phyloP scores from a whole-genome alignment of 1,140 invertebrate species.

The Berghia stephanieae region DNA sequence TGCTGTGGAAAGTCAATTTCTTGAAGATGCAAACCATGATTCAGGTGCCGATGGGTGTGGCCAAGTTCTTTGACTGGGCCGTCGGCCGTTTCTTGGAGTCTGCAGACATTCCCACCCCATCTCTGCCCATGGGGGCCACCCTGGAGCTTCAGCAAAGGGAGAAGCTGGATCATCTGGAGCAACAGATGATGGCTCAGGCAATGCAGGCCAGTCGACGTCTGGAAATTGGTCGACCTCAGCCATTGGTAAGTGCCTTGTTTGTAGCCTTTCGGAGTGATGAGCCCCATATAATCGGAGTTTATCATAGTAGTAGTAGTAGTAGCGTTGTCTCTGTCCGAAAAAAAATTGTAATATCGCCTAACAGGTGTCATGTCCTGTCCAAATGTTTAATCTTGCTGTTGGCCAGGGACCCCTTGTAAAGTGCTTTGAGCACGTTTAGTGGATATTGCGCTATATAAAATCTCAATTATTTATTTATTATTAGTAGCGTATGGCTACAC shows the following conservation, averaged over 20 bases:
- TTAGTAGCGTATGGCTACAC: no score
- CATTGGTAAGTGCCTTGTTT: conserved; percentile 31
- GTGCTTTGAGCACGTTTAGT: no score
- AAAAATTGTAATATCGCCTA: no score
- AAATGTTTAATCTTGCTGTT: no score
- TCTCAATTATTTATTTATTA: no score
- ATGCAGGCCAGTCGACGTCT: conserved; percentile 40
- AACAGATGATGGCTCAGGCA: conserved; percentile 66
- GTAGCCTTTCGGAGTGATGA: conserved; percentile 32
- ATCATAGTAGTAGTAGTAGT: not conserved
- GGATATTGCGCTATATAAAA: no score
- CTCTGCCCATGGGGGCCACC: conserved; percentile 69
- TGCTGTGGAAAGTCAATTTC: conserved; percentile 69
- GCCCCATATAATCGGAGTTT: conserved; percentile 36
- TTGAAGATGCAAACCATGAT: conserved; percentile 65
- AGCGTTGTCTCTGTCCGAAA: no score
- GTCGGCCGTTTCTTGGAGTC: conserved; percentile 68
- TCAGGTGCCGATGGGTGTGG: conserved; percentile 66
- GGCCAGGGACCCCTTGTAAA: no score
- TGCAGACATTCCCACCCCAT: conserved; percentile 60
- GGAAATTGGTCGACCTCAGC: conserved; percentile 37
- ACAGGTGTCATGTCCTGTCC: no score
- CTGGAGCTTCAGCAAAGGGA: conserved; percentile 71
- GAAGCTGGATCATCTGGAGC: conserved; percentile 70
- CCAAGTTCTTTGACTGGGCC: conserved; percentile 58